phyloP scores from a whole-genome alignment of 2,888 invertebrate genomes.

The Augochlorella aurata region DNA sequence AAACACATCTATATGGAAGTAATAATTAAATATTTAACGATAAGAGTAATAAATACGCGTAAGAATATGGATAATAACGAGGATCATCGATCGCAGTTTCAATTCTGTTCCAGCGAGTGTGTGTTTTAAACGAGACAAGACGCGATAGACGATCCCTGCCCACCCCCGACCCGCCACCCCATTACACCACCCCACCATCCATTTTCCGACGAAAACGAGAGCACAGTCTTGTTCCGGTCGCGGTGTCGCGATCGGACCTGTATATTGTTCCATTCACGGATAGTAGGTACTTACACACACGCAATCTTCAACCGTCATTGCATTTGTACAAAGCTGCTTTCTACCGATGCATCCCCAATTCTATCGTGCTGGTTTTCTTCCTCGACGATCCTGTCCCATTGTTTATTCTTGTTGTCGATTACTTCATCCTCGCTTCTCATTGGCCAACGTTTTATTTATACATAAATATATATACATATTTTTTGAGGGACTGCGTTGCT shows the following conservation, averaged over 20 bases:
- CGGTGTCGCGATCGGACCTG: conserved; percentile 24
- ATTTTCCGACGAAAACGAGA: conserved; percentile 17
- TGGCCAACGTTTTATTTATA: conserved; percentile 19
- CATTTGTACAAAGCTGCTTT: conserved; percentile 66
- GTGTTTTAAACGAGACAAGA: conserved; percentile 35
- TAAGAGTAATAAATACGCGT: conserved; percentile 62
- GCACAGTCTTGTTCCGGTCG: conserved; percentile 31
- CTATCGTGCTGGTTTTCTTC: neutral
- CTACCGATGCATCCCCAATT: conserved; percentile 26
- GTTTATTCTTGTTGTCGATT: neutral
- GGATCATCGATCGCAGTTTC: conserved; percentile 43
- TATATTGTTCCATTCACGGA: conserved; percentile 48
- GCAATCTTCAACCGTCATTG: conserved; percentile 43
- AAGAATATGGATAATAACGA: conserved; percentile 55
- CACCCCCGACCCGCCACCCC: neutral
- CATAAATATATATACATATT: neutral
- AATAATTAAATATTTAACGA: conserved; percentile 60
- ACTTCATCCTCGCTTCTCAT: conserved; percentile 13
- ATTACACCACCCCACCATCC: neutral
- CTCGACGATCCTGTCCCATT: neutral
- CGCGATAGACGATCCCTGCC: conserved; percentile 40
- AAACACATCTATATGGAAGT: conserved; percentile 60
- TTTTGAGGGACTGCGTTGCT: conserved; percentile 34
- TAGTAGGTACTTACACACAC: conserved; percentile 57
- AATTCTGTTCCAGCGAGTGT: conserved; percentile 56